Conservation (phyloP, 2,888 invertebrate genomes). For the Dioctria linearis region DNA sequence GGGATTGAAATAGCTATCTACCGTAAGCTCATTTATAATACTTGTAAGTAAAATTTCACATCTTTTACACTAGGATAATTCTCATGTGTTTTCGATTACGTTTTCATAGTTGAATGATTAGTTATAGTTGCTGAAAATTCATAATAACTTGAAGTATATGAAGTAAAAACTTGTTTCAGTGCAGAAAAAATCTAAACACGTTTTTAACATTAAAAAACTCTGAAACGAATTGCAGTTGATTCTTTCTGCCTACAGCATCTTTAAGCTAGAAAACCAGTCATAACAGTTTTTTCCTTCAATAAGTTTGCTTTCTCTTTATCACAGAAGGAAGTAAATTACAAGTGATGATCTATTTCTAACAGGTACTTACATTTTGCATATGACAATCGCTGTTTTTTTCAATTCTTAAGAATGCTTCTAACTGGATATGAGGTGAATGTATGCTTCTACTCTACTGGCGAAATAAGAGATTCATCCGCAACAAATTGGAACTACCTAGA, state of each 20-base stretch:
- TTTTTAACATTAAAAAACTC: conserved; percentile 35
- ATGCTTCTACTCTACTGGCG: too few relatives aligned
- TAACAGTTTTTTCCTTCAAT: conserved; percentile 9
- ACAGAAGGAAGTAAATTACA: too few relatives aligned
- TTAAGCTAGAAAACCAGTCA: conserved; percentile 31
- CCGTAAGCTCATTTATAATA: too few relatives aligned
- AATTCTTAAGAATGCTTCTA: too few relatives aligned
- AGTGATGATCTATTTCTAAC: too few relatives aligned
- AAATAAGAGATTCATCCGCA: not conserved
- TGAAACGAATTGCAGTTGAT: conserved; percentile 38
- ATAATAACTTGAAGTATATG: not conserved
- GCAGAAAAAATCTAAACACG: conserved; percentile 39
- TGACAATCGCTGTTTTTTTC: too few relatives aligned
- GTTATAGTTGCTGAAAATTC: conserved; percentile 9
- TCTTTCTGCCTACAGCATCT: conserved; percentile 34
- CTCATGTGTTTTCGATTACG: not conserved
- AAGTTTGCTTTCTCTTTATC: too few relatives aligned
- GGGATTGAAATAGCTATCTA: too few relatives aligned
- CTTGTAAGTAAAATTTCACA: too few relatives aligned
- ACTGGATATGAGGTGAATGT: too few relatives aligned
- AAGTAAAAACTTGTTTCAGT: conserved; percentile 30
- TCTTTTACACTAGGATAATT: too few relatives aligned
- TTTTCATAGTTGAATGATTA: conserved; percentile 26
- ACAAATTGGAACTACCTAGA: conserved; percentile 46
- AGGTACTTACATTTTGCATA: too few relatives aligned